A percentile compares a stretch with the other conserved stretches of the same genome.
Conservation (phyloP, 37 sponge, comb jelly and placozoan species). For the Geodia barretti region DNA sequence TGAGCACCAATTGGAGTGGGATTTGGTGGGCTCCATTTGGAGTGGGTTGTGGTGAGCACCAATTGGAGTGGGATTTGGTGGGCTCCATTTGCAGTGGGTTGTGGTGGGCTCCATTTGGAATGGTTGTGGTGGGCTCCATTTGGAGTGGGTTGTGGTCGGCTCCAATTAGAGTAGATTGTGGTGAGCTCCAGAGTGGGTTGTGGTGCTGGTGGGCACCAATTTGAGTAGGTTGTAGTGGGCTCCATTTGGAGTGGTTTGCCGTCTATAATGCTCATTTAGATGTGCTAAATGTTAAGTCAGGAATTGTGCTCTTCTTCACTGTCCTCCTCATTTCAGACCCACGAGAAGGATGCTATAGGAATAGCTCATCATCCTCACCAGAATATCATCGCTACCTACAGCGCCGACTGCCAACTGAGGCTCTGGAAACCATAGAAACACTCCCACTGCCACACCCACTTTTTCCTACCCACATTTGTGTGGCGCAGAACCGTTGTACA, state of each 20-base stretch:
- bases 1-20: constrained; percentile 22
- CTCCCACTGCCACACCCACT: no score
- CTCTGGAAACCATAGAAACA: constrained; percentile 84
- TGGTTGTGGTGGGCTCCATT: no score
- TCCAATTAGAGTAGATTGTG: not conserved
- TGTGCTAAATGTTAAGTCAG: not conserved
- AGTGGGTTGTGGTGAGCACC: constrained; percentile 72
- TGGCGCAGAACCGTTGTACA: no score
- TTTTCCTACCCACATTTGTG: no score
- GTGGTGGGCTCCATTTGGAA: constrained; percentile 41
- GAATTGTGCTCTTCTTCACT: not conserved
- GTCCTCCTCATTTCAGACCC: constrained; percentile 43
- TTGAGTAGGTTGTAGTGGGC: no score
- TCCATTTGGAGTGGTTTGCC: not conserved
- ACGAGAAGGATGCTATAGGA: constrained; percentile 95
- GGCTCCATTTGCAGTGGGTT: no score
- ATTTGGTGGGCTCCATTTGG: no score
- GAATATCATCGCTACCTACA: constrained; percentile 91
- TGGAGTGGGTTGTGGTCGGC: constrained; percentile 82
- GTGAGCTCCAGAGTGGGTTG: no score
- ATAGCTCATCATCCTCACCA: constrained; percentile 97
- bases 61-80: not conserved
- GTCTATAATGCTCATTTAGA: not conserved
- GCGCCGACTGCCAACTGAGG: constrained; percentile 84
- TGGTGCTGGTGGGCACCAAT: no score